Evolutionary conservation across 1,140 invertebrate genomes (phyloP), one percentile per base, ranked within the genome.

Genomic region (Andricus grossulariae): DNA sequence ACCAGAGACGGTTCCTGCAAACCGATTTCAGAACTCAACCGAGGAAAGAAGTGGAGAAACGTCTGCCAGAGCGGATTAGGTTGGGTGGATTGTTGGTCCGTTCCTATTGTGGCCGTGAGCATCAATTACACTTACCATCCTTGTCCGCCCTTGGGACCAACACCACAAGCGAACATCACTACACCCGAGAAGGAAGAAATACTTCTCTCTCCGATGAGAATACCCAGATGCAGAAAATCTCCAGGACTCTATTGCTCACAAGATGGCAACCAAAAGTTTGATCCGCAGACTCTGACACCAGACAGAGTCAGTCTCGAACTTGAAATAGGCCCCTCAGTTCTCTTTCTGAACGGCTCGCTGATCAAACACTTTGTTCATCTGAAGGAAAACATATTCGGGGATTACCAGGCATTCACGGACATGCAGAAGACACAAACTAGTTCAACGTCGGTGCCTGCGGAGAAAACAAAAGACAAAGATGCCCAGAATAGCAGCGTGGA

Each of bases 81-180:
- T 3, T 99, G 98, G 98, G 94, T 98, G 2, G 97, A 98, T 86
- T 99, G 98, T 88, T 98, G 97, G 97, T 96, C 95, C 15, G 97
- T 98, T 6, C 97, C 97, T 0, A 98, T 98, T 76, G 95, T 98
- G 21, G 97, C 97, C 5, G 92, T 99, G 16, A 97, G 96, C 83
- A 97, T 99, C 21, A 94, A 94, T 77, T 99, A 98, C 88, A 95
- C 94, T 1, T 99, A 98, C 88, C 97, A 99, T 90, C 97, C 98
- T 0, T 95, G 96, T 85, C 97, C 97, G 7, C 96, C 96, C 1
- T 86, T 97, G 21, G 96, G 96, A 1, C 96, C 96, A 3, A 94
- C 95, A 77, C 96, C 96, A 0, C 96, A 97, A 91, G 96, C 97
- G 1, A 96, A 98, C 86, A 96, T 98, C 50, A 97, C 97, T 0